Conservation (phyloP, 2,888 invertebrate species). For the Drosophila borborema region DNA sequence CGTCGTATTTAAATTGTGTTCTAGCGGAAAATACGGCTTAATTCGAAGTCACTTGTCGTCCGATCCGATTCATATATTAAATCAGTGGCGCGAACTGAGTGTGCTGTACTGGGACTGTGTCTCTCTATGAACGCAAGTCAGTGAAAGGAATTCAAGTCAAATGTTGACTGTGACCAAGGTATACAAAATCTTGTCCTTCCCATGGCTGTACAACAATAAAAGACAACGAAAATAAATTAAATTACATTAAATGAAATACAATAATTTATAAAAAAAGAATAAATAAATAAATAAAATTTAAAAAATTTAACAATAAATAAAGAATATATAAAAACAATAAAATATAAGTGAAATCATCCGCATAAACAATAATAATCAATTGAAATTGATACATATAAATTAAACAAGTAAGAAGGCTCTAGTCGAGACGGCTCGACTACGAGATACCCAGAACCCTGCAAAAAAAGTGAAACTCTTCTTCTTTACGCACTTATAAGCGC, state of each 20-base stretch:
- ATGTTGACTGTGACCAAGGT: conserved; percentile 47
- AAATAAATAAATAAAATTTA: too few species aligned
- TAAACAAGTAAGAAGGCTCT: too few species aligned
- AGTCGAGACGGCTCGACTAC: too few species aligned
- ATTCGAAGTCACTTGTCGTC: conserved; percentile 74
- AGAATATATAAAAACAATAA: background rate
- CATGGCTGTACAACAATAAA: background rate
- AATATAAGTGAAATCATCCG: background rate
- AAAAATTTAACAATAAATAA: background rate
- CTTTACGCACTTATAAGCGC: too few species aligned
- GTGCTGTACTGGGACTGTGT: conserved; percentile 6
- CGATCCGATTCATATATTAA: conserved; percentile 56
- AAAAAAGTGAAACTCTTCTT: too few species aligned
- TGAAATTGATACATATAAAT: background rate
- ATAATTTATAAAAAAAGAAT: background rate
- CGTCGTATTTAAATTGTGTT: conserved; percentile 73
- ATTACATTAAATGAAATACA: background rate
- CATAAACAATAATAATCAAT: background rate
- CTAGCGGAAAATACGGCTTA: conserved; percentile 68
- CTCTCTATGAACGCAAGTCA: conserved; percentile 29
- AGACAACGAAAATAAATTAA: conserved; percentile 1
- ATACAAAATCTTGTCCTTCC: conserved; percentile 23
- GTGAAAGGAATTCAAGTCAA: conserved; percentile 36
- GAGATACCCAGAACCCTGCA: too few species aligned
- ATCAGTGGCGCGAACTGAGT: conserved; percentile 35